Conservation (phyloP, 2,797 vertebrate genomes). For the Acrossocheilus wenchowensis region DNA sequence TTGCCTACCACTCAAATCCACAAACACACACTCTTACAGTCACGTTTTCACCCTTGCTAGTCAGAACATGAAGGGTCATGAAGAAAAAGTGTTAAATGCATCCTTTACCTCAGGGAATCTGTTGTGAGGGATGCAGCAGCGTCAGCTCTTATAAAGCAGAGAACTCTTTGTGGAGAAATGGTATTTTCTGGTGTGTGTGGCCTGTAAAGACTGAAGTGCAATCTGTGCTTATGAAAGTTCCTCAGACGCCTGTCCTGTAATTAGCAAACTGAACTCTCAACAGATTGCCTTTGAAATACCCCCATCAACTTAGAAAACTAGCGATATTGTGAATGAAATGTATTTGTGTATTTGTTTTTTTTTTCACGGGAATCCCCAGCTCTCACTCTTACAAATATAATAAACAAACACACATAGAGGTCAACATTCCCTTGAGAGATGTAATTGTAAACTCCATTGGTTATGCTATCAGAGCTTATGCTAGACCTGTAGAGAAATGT, state of each 20-base stretch:
- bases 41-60: constrained; percentile 50
- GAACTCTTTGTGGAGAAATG: background rate
- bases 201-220: constrained; percentile 32
- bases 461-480: background rate
- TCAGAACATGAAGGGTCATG: constrained; percentile 55
- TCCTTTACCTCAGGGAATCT: constrained; percentile 46
- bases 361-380: constrained; percentile 3
- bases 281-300: constrained; percentile 48
- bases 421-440: background rate
- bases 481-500: background rate
- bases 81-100: constrained; percentile 39
- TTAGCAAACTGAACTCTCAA: constrained; percentile 58
- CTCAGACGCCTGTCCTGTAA: constrained; percentile 54
- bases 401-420: too few species aligned
- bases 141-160: constrained; percentile 14
- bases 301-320: constrained; percentile 11
- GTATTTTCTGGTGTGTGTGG: constrained; percentile 48
- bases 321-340: constrained; percentile 2
- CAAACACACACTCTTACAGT: constrained; percentile 1
- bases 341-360: background rate
- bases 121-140: constrained; percentile 24
- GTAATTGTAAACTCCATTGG: background rate
- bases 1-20: background rate
- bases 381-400: background rate
- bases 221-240: constrained; percentile 44